These are phyloP conservation scores for Ligdia adustata DNA, from an alignment of 2,888 invertebrate species.

Conservation along the genomic window DNA sequence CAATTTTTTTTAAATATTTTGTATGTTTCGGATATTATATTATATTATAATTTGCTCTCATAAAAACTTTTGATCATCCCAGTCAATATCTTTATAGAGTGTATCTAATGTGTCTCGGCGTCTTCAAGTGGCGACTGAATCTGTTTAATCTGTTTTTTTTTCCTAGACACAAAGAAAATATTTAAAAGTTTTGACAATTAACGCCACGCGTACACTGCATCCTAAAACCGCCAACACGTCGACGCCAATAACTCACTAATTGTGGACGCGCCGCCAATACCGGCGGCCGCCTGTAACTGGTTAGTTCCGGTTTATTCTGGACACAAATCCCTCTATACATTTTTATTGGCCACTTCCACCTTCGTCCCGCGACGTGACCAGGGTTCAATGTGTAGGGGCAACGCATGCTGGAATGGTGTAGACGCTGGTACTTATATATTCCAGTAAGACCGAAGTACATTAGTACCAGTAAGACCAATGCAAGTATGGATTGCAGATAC, in stretches of 20 bases:
- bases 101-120: no score
- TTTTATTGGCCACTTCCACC: conserved; percentile 80
- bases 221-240: conserved; percentile 11
- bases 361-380: conserved; percentile 68
- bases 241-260: conserved; percentile 20
- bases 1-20: no score
- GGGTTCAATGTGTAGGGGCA: conserved; percentile 46
- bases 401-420: conserved; percentile 20
- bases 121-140: no score
- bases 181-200: conserved; percentile 7
- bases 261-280: conserved; percentile 46
- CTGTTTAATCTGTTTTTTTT: no score
- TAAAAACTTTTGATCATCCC: no score
- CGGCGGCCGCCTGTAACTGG: conserved; percentile 49
- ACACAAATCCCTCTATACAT: conserved; percentile 80
- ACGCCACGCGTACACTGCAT: conserved; percentile 19
- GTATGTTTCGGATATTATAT: no score
- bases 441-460: neutral
- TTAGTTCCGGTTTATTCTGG: conserved; percentile 55
- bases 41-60: no score
- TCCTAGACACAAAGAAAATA: no score
- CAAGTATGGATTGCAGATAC: no score
- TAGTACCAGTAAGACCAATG: neutral
- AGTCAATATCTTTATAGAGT: no score
- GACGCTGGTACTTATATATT: neutral